phyloP scores from a whole-genome alignment of 2,888 invertebrate genomes.

The Tribolium freemani region DNA sequence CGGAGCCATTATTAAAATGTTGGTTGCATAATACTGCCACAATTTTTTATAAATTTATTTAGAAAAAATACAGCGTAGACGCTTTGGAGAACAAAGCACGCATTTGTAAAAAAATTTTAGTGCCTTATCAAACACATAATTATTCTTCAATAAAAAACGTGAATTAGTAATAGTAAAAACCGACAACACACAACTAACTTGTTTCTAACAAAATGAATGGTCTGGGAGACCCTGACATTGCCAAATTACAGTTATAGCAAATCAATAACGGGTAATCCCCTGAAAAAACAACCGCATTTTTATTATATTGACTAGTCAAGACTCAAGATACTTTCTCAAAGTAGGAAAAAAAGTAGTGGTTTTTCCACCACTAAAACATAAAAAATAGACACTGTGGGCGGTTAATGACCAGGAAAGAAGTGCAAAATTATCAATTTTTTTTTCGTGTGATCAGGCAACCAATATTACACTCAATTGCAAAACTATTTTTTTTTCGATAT shows the following conservation, averaged over 20 bases:
- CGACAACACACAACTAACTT: background rate
- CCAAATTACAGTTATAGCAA: slow-evolving; percentile 5
- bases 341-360: background rate
- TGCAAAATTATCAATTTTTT: no score
- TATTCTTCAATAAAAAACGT: no score
- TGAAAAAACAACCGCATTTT: background rate
- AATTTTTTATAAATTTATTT: no score
- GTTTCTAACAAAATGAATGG: background rate
- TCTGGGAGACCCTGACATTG: background rate
- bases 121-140: no score
- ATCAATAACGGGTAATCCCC: slow-evolving; percentile 1
- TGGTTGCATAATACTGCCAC: no score
- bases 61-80: no score
- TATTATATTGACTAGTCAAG: background rate
- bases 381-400: background rate
- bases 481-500: no score
- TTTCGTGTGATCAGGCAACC: no score
- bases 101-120: no score
- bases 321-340: background rate
- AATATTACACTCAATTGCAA: no score
- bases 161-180: background rate
- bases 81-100: no score
- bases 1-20: no score
- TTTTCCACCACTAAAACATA: background rate
- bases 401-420: background rate